These are phyloP conservation scores for Endotricha flammealis DNA, from an alignment of 2,888 invertebrate species.

Conservation along the genomic window DNA sequence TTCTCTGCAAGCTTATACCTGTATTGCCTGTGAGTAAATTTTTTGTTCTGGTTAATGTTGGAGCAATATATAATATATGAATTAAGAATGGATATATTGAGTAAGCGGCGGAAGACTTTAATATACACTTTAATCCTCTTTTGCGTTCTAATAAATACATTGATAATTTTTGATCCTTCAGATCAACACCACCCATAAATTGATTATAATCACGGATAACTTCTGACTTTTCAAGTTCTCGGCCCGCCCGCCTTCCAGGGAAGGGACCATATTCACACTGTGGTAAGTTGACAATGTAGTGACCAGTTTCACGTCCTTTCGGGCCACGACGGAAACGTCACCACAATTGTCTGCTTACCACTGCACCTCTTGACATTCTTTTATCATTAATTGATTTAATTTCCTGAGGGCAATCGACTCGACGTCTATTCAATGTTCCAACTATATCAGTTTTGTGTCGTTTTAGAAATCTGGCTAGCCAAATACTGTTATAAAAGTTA, in stretches of 20 bases:
- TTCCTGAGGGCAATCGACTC: conserved; percentile 5
- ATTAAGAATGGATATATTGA: too few relatives aligned
- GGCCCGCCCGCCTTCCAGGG: too few relatives aligned
- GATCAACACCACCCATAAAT: not conserved
- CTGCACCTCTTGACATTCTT: not conserved
- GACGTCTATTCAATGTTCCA: conserved; percentile 15
- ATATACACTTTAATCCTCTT: conserved; percentile 8
- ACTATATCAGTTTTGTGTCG: conserved; percentile 15
- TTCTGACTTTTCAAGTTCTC: not conserved
- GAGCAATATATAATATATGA: conserved; percentile 4
- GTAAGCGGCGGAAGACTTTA: too few relatives aligned
- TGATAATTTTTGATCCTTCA: not conserved
- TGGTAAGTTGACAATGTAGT: not conserved
- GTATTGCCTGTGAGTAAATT: conserved; percentile 16
- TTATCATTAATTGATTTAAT: conserved; percentile 11
- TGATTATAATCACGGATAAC: not conserved
- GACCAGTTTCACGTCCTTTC: not conserved
- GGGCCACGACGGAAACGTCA: not conserved
- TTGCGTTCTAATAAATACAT: not conserved
- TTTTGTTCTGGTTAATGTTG: conserved; percentile 13
- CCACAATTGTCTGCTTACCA: not conserved
- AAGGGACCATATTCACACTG: not conserved
- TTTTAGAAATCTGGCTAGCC: conserved; percentile 15
- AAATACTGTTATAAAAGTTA: conserved; percentile 17
- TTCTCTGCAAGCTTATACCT: conserved; percentile 11